phyloP scores from a whole-genome alignment of 2,888 invertebrate species.

The Gandaritis pyraliata region DNA sequence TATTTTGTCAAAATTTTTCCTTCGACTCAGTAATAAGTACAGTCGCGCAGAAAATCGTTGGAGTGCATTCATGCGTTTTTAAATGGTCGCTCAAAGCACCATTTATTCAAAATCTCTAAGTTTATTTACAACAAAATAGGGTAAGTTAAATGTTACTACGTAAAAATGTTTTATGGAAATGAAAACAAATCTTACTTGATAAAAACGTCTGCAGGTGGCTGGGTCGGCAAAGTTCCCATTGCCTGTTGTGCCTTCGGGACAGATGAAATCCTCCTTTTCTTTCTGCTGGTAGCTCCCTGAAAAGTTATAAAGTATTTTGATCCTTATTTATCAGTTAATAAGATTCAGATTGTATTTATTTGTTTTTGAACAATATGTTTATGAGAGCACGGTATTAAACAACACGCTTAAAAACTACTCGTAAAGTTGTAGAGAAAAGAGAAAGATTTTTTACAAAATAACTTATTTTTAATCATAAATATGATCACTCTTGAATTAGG shows the following conservation, averaged over 20 bases:
- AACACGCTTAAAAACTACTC: not conserved
- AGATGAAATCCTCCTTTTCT: conserved; percentile 88
- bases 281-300: conserved; percentile 76
- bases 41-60: too few species aligned
- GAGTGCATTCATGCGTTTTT: too few species aligned
- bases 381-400: not conserved
- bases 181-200: conserved; percentile 87
- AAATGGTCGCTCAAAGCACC: too few species aligned
- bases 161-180: conserved; percentile 20
- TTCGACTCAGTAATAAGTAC: not conserved
- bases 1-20: not conserved
- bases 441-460: too few species aligned
- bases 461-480: too few species aligned
- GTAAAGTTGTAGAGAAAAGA: not conserved
- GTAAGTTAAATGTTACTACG: not conserved
- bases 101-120: too few species aligned
- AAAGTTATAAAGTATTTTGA: conserved; percentile 44
- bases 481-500: too few species aligned
- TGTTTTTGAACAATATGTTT: conserved; percentile 1
- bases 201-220: conserved; percentile 93
- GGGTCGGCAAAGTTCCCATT: conserved; percentile 96
- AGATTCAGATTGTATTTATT: not conserved
- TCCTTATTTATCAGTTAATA: not conserved
- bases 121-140: conserved; percentile 2
- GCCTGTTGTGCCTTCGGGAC: conserved; percentile 90